Base-by-base conservation (phyloP, 2,888 invertebrate genomes). In the Autographa gamma region DNA sequence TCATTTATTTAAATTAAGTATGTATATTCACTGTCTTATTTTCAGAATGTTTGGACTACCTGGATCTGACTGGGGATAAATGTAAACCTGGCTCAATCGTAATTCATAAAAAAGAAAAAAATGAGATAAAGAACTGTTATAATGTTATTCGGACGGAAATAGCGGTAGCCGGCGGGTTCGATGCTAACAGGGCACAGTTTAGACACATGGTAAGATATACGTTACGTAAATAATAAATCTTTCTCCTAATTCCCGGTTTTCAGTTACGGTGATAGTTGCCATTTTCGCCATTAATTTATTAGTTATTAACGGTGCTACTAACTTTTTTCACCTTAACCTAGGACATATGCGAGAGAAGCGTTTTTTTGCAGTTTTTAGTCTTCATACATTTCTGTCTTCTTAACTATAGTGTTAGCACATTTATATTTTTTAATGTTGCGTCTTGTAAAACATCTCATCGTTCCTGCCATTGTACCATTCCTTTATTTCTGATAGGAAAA, bases 21-120 rank as follows among this genome's bases (percentile, higher is more conserved):
- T 25, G 25, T 25, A 25, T 25, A 25, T 25, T 25, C 14, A 16
- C 43, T 43, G n/a, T 3, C n/a, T n/a, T n/a, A 52, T 9, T 54
- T 54, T 18, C 54, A 54, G 54, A 54, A 18, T 54, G 54, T 19
- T 54, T 54, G 54, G 54, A 54, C 19, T 54, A 54, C 54, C 19
- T 54, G 19, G 54, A 54, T 11, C 8, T 19, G 2, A 14, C 11
- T 11, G 54, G 54, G 1, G 19, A 18, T 19, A 54, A 54, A 11
- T 54, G 54, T 54, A 19, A 54, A 54, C 54, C 54, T 19, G 54
- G 54, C 2, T 18, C 54, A 3, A 1, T 18, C 11, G 14, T 19
- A 6, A 19, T 19, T 19, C 16, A 54, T 11, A 3, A 8, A 16
- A 54, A 54, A 19, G 19, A 18, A 9, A 54, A 54, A 19, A 19